Base-by-base conservation (phyloP, 2,888 invertebrate species). In the Automeris io region DNA sequence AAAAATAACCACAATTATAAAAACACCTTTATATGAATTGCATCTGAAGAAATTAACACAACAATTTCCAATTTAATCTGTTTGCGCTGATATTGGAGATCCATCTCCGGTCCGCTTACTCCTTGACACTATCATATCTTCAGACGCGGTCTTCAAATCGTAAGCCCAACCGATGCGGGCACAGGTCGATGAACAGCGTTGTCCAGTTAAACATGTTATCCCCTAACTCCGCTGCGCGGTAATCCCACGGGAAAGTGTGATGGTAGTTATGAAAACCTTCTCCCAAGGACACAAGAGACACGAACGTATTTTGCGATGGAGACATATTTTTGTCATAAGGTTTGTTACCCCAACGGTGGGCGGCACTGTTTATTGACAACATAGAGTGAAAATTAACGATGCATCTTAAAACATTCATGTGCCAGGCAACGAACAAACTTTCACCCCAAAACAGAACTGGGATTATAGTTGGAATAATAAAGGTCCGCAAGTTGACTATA, bases 361-460 rank as follows among this genome's bases (percentile, higher is more conserved):
- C 90, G 1, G 83, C 85, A 47, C 88, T 88, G 69, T 91, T 91
- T 9, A 91, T 12, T 12, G 12, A 12, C 2, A 11, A 6, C 5
- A 12, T 12, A 12, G 5, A 7, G 11, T 25, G 3, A 18, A 91
- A 74, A 1, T 78, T 77, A 40, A 83, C 58, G 12, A 75, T 68
- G 61, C 89, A 90, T n/a, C 91, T 77, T 11, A 89, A 53, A 32
- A 81, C 74, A 8, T 35, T 37, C 0, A 73, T 55, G 40, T 70
- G 68, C 66, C 67, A 73, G 0, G 74, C 51, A 46, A 62, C 63
- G 33, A 16, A 41, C 19, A 65, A 62, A 1, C 50, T 69, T 57
- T 91, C 91, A 3, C 77, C 79, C 90, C 90, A 91, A 40, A 76
- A 65, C 6, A 12, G 12, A 2, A 24, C n/a, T 2, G 35, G 35